These are phyloP conservation scores for Eupithecia pulchellata DNA, from an alignment of 2,888 invertebrate species.

Conservation along the genomic window DNA sequence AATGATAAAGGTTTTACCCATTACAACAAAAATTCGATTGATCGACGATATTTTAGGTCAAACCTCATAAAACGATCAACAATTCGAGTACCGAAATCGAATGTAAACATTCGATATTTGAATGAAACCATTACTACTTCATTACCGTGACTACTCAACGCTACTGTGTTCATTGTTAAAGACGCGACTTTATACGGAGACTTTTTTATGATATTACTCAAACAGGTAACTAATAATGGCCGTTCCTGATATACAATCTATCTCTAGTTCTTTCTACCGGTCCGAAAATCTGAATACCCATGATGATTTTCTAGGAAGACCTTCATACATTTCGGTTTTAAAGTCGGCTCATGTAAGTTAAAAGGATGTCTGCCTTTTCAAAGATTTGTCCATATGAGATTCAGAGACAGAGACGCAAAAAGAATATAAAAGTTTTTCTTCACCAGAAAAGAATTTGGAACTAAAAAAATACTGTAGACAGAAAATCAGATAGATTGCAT, in stretches of 20 bases:
- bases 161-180: background rate
- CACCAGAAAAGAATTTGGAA: too few relatives aligned
- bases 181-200: background rate
- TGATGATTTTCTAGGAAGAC: background rate
- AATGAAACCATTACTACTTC: background rate
- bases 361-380: too few relatives aligned
- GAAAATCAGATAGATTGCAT: background rate
- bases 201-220: background rate
- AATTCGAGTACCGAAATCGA: conserved; percentile 18
- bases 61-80: background rate
- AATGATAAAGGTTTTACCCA: too few relatives aligned
- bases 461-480: background rate
- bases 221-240: background rate
- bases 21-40: too few relatives aligned
- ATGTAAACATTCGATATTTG: conserved; percentile 4
- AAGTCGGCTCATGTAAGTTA: too few relatives aligned
- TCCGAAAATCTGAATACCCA: background rate
- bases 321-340: background rate
- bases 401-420: too few relatives aligned
- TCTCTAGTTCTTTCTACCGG: background rate
- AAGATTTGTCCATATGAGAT: too few relatives aligned
- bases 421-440: too few relatives aligned
- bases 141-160: background rate
- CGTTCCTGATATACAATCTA: background rate
- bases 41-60: conserved; percentile 4